Base-by-base conservation (phyloP, 2,888 invertebrate genomes). In the Lasius fuliginosus region DNA sequence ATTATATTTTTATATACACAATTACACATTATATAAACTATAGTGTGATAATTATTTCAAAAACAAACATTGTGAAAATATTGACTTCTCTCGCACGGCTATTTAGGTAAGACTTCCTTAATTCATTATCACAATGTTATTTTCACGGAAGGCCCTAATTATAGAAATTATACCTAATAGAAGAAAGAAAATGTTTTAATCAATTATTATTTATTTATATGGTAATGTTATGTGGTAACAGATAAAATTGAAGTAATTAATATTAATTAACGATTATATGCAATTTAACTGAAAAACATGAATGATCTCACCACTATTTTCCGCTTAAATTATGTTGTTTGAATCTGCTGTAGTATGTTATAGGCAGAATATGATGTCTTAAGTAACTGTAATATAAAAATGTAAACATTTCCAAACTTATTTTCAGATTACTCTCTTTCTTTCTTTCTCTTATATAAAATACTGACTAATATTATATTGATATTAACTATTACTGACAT, bases 341-440 rank as follows among this genome's bases (percentile, higher is more conserved):
- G 5, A 30, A 40, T 67, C 30, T 77, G 77, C 33, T 76, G 67
- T 11, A 68, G 18, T 60, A 77, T 30, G 27, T 49, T 83, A 46
- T 62, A 77, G 15, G 77, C 74, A 0, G 83, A 68, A 27, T 68
- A 83, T 46, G 83, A 83, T 36, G 76, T 77, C 36, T 53, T 83
- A 36, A 83, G 42, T 65, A 83, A 60, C 83, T 83, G 49, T 9
- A 83, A 81, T 2, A 49, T 3, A 65, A 65, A 36, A 36, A 53
- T 53, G 0, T 53, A n/a, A 27, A 53, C 3, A 4, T 40, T 40
- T 49, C 23, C 0, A 40, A 65, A 49, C 36, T 60, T 15, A 62
- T 62, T 46, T 74, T 46, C 3, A 33, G 8, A 33, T 62, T 58
- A 0, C 1, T 71, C 23, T 53, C 36, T 27, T 2, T 49, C 8